A percentile compares a stretch with the other conserved stretches of the same genome.
Evolutionary conservation across 2,797 vertebrate genomes (phyloP).

Genomic region (Manis javanica): DNA sequence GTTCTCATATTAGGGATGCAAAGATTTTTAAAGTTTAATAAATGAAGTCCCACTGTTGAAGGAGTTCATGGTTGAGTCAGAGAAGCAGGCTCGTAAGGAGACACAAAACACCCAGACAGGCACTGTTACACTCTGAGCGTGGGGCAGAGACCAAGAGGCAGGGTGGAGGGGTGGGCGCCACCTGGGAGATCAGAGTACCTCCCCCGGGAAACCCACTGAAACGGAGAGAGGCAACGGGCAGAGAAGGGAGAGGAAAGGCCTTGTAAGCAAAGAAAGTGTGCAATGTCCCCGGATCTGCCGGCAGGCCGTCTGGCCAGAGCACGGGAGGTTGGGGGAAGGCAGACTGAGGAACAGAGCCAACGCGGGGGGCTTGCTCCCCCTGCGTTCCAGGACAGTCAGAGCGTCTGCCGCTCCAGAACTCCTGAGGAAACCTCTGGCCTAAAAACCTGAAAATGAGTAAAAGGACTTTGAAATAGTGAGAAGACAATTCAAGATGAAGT

Average conservation of each 20-base stretch:
- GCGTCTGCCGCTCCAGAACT: neutral
- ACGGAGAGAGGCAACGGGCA: neutral
- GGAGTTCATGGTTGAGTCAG: neutral
- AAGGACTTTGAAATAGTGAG: neutral
- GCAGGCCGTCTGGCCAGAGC: neutral
- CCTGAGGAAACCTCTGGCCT: neutral
- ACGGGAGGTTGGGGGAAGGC: neutral
- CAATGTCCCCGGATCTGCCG: neutral
- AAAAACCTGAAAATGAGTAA: neutral
- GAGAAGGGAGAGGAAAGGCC: neutral
- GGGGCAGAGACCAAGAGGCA: fast-evolving
- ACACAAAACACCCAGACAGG: fast-evolving
- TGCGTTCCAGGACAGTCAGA: neutral
- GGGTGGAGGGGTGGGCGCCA: no score
- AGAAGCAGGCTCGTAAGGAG: neutral
- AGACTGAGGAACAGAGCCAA: neutral
- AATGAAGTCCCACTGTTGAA: neutral
- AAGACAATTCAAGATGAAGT: neutral
- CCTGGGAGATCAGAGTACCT: neutral
- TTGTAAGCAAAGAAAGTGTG: neutral
- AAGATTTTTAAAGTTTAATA: neutral
- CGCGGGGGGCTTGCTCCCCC: no score
- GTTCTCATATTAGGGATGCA: neutral
- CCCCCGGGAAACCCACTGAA: neutral
- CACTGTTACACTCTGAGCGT: neutral